phyloP scores from a whole-genome alignment of 2,113 vertebrate species.

The Dicerorhinus sumatrensis region DNA sequence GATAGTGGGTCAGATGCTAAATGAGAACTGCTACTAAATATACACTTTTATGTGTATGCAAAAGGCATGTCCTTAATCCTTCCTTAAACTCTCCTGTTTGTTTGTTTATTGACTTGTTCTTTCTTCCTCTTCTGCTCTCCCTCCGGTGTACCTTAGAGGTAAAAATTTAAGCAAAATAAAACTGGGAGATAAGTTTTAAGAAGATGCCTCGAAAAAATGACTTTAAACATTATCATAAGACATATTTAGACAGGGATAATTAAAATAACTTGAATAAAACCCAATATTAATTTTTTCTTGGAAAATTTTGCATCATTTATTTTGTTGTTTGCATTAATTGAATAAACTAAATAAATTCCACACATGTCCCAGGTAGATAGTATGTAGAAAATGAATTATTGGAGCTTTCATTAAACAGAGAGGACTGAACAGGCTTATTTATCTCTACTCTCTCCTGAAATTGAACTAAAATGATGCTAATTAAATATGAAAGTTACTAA shows the following conservation, averaged over 20 bases:
- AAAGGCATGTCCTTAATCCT: neutral
- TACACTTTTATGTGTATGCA: neutral
- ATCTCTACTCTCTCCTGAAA: constrained; percentile 43
- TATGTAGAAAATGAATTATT: constrained; percentile 30
- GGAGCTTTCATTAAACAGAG: constrained; percentile 38
- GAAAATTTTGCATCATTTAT: constrained; percentile 10
- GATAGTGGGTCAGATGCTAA: constrained; percentile 30
- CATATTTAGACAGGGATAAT: constrained; percentile 16
- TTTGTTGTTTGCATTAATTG: constrained; percentile 46
- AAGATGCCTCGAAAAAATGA: neutral
- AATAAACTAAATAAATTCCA: constrained; percentile 33
- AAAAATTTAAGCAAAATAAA: neutral
- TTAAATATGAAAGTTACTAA: constrained; percentile 73
- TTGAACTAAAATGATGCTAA: constrained; percentile 68
- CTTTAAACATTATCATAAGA: neutral
- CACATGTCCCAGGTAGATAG: neutral
- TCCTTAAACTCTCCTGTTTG: neutral
- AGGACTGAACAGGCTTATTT: constrained; percentile 56
- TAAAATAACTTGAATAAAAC: constrained; percentile 26
- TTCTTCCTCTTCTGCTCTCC: neutral
- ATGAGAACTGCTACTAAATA: constrained; percentile 44
- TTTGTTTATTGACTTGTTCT: neutral
- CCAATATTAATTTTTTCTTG: neutral
- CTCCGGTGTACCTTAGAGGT: neutral
- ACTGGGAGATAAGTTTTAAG: neutral